Evolutionary conservation across 2,888 invertebrate genomes (phyloP).

Genomic region (Harpalus rubripes): DNA sequence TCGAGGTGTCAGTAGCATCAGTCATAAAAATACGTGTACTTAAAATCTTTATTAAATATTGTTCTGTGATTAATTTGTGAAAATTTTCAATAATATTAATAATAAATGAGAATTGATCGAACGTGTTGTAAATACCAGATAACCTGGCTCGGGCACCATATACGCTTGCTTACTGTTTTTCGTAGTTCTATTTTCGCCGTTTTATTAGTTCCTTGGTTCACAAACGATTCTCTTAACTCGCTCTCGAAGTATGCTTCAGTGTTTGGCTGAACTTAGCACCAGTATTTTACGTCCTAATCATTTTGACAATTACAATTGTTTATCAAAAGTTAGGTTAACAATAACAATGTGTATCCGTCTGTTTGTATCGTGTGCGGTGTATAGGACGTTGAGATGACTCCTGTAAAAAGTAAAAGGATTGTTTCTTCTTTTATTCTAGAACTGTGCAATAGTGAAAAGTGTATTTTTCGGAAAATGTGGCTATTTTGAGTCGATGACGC

Average conservation of each 20-base stretch:
- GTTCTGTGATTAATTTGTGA: background rate
- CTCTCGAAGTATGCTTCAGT: slow-evolving; percentile 49
- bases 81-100: background rate
- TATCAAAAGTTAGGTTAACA: slow-evolving; percentile 1
- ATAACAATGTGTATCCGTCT: background rate
- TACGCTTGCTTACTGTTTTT: slow-evolving; percentile 57
- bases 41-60: no score
- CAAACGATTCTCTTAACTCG: slow-evolving; percentile 53
- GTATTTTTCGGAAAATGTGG: slow-evolving; percentile 36
- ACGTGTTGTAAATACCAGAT: slow-evolving; percentile 16
- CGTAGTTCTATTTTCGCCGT: slow-evolving; percentile 65
- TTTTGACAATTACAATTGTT: slow-evolving; percentile 41
- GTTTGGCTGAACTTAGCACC: slow-evolving; percentile 28
- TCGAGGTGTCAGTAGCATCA: no score
- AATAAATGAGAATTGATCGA: slow-evolving; percentile 1
- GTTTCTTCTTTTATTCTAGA: slow-evolving; percentile 15
- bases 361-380: background rate
- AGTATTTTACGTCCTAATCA: slow-evolving; percentile 26
- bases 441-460: slow-evolving; percentile 33
- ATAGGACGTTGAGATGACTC: background rate
- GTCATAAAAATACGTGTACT: no score
- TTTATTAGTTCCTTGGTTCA: slow-evolving; percentile 64
- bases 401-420: no score
- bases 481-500: slow-evolving; percentile 37
- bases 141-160: slow-evolving; percentile 46